Base-by-base conservation (phyloP, 2,113 vertebrate genomes). In the Carollia perspicillata region DNA sequence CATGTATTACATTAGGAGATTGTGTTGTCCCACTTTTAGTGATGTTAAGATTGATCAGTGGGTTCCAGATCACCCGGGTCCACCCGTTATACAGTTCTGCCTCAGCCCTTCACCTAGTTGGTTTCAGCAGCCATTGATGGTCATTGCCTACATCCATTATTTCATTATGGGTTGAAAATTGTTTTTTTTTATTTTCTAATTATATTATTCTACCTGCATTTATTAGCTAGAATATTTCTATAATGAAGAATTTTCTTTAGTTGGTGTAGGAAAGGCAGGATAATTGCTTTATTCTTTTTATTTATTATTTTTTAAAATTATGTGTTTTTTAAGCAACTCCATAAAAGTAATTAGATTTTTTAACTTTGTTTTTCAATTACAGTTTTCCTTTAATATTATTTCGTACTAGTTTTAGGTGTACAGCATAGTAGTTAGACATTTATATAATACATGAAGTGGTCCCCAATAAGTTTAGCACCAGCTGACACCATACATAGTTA, bases 301-400 rank as follows among this genome's bases (percentile, higher is more conserved):
- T 95, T 81, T 49, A 26, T 66, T 88, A 63, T 75, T 84, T 94
- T 95, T 95, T 60, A 91, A 23, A 83, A 30, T 77, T 81, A n/a
- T 28, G 8, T 69, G 3, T 80, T 81, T 68, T 90, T 95, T 18
- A 66, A 55, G 58, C 40, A 95, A 80, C n/a, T 47, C 22, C 6
- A 7, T 3, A 40, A 81, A 95, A 23, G 69, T 94, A n/a, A 75
- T 47, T 86, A 37, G 37, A 77, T n/a, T 78, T 40, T 78, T 63
- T 26, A 71, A 71, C 69, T 69, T 69, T 69, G 22, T 69, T 37
- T 69, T 69, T 37, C 18, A 69, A 23, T 69, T 37, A 69, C 35
- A 69, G 66, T 69, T n/a, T 65, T 8, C 33, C 17, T 66, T n/a
- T 33, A 66, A 17, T n/a, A 66, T 66, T 71, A 42, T 42, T 71